phyloP scores from a whole-genome alignment of 2,797 vertebrate genomes.

The Malurus splendens region DNA sequence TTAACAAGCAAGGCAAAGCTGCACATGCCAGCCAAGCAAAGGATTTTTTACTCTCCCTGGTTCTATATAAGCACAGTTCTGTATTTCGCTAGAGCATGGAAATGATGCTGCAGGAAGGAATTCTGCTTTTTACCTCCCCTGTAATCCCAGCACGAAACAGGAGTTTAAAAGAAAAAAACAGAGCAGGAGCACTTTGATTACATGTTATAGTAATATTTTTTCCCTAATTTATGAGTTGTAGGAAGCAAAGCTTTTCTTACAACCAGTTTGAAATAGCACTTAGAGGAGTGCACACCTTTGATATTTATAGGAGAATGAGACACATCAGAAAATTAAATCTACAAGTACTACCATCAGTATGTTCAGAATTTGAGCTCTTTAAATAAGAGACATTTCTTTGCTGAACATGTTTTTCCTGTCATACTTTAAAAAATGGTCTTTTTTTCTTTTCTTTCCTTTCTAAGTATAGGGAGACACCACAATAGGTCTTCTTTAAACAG shows the following conservation, averaged over 20 bases:
- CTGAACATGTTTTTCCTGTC: neutral
- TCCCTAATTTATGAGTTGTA: neutral
- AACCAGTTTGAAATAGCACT: neutral
- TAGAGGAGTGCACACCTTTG: neutral
- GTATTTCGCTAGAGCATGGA: neutral
- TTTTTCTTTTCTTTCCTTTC: neutral
- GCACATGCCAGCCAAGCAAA: neutral
- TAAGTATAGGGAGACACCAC: neutral
- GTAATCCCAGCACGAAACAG: neutral
- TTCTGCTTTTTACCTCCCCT: neutral
- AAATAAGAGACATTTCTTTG: neutral
- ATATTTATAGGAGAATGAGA: neutral
- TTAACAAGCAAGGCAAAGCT: neutral
- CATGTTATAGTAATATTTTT: neutral
- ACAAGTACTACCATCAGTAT: neutral
- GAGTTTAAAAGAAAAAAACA: neutral
- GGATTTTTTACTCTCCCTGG: neutral
- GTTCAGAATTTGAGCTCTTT: neutral
- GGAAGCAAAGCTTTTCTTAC: neutral
- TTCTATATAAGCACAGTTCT: neutral
- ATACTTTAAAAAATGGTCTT: neutral
- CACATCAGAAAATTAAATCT: neutral
- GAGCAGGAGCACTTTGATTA: neutral
- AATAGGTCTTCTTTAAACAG: slow-evolving; percentile 3
- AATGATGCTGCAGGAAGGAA: neutral